These are phyloP conservation scores for Andrena haemorrhoa DNA, from an alignment of 2,888 invertebrate species.

Conservation along the genomic window DNA sequence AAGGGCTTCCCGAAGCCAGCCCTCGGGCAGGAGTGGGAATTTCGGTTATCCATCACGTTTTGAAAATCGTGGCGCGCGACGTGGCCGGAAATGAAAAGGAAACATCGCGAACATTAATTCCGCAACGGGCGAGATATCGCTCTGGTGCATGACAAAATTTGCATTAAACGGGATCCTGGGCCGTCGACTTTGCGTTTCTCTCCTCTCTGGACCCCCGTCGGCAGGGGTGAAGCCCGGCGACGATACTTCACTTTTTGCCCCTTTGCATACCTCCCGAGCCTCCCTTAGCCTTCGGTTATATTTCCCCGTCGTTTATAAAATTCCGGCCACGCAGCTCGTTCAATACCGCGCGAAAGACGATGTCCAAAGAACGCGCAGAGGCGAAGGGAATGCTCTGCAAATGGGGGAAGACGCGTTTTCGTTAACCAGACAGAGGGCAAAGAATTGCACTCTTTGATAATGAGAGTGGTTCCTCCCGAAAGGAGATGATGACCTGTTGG, in stretches of 20 bases:
- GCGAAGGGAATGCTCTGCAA: neutral
- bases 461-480: too few species aligned
- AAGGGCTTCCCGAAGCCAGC: neutral
- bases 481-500: too few species aligned
- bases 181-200: constrained; percentile 59
- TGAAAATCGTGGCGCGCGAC: constrained; percentile 53
- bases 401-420: too few species aligned
- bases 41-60: constrained; percentile 66
- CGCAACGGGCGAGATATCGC: constrained; percentile 66
- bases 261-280: constrained; percentile 36
- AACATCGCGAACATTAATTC: constrained; percentile 74
- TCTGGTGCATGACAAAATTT: constrained; percentile 69
- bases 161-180: constrained; percentile 69
- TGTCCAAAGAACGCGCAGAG: neutral
- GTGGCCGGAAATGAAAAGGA: constrained; percentile 75
- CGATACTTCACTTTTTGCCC: constrained; percentile 59
- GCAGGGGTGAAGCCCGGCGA: neutral
- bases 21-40: neutral
- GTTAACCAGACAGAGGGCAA: too few species aligned
- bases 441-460: too few species aligned
- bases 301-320: constrained; percentile 55
- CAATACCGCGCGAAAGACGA: constrained; percentile 37
- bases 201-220: neutral
- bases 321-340: constrained; percentile 44
- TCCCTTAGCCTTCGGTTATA: constrained; percentile 20